Evolutionary conservation across 2,888 invertebrate species (phyloP), one percentile per base, ranked within the genome.

Genomic region (Ectemnius cavifrons): DNA sequence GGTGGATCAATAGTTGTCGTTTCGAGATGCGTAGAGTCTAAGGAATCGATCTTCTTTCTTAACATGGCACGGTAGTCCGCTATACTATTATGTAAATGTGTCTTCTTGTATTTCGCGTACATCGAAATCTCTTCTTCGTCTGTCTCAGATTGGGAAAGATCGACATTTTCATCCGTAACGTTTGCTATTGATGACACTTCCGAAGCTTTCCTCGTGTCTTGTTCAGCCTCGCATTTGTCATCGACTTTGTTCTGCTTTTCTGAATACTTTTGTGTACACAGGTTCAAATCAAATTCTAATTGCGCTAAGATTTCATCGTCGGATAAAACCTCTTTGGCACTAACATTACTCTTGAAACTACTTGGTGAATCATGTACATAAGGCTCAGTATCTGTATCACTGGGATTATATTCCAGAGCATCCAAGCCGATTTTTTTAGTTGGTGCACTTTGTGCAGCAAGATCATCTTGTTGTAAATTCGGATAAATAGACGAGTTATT

Each of bases 71-170:
- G 85, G 80, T 90, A 90, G 28, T 85, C 83, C n/a, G 57, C 67
- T 73, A 90, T 90, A 37, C 89, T 89, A 47, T 90, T 90, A 16
- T 83, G 65, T 5, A 69, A 57, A 61, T 87, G 83, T n/a, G 49
- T 63, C 61, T 66, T 84, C 75, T 83, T 89, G 62, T 90, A 89
- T 63, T 80, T 87, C 8, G 89, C 79, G 70, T 89, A 89, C 83
- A 86, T 87, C 2, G 89, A 89, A 37, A 86, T 71, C 8, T 84
- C 79, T 66, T 68, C 20, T 49, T 78, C 78, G 23, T 66, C 46
- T 18, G 14, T 63, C 65, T 78, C 63, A 20, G 56, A 45, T 58
- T 78, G 59, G 18, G 52, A 65, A 56, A 6, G 45, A 61, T 4
- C 27, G 49, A 20, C 16, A 63, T 4, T 20, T 1, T 56, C 28